Conservation (phyloP, 2,113 vertebrate species). For the Hippocampus barbouri region DNA sequence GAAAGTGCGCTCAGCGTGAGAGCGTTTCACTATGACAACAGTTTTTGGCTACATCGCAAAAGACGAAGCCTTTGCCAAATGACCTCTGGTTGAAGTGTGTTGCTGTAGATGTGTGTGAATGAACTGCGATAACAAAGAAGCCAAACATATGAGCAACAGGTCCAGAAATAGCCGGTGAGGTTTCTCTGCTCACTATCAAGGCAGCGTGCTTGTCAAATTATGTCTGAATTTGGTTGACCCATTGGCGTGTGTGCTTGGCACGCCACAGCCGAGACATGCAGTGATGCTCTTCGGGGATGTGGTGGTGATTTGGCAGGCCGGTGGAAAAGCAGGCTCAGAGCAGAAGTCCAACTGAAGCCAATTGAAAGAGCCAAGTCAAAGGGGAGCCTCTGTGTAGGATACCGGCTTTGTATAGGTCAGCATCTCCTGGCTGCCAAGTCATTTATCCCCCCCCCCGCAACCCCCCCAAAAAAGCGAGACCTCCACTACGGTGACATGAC, state of each 20-base stretch:
- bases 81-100: slow-evolving; percentile 18
- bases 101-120: slow-evolving; percentile 3
- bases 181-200: slow-evolving; percentile 46
- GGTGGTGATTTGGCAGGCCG: slow-evolving; percentile 55
- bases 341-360: slow-evolving; percentile 59
- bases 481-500: not conserved
- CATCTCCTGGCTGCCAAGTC: slow-evolving; percentile 44
- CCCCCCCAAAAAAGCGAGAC: slow-evolving; percentile 11
- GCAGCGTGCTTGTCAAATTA: slow-evolving; percentile 54
- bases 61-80: slow-evolving; percentile 37
- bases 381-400: slow-evolving; percentile 52
- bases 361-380: slow-evolving; percentile 55
- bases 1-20: slow-evolving; percentile 38
- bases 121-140: slow-evolving; percentile 23
- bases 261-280: slow-evolving; percentile 49
- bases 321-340: slow-evolving; percentile 46
- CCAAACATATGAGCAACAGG: slow-evolving; percentile 20
- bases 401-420: slow-evolving; percentile 31
- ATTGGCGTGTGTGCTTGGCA: slow-evolving; percentile 54
- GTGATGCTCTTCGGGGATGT: slow-evolving; percentile 53
- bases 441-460: not conserved
- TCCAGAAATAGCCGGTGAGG: slow-evolving; percentile 30
- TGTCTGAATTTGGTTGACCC: slow-evolving; percentile 43
- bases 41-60: slow-evolving; percentile 35
- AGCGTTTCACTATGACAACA: slow-evolving; percentile 57